Evolutionary conservation across 2,888 invertebrate species (phyloP), one percentile per base, ranked within the genome.

Genomic region (Nemotelus nigrinus): DNA sequence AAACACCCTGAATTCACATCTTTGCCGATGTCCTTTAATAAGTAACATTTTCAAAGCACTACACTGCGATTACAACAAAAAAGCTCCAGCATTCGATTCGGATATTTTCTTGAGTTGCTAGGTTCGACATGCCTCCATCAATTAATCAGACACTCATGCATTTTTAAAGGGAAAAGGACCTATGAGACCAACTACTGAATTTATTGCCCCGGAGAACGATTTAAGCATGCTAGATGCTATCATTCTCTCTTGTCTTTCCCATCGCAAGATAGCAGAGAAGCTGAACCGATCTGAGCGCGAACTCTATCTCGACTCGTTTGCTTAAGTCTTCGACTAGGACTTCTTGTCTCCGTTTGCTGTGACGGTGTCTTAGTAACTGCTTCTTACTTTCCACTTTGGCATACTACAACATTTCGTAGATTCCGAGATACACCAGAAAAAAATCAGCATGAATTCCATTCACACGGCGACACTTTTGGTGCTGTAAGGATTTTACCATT

Each of bases 111-210:
- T 50, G 50, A 7, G 8, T 50, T 8, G 5, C 25, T 8, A 50
- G 63, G 41, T 25, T 25, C 43, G 25, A 25, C 25, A 25, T 25
- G 39, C 41, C 43, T 3, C 39, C 63, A 63, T 63, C 63, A 63
- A 63, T 63, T 25, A 63, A 63, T 63, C 63, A 63, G 63, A 41
- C 5, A 8, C 63, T 63, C 63, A 63, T 63, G 63, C 63, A 63
- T 63, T 63, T 63, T 63, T 63, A 39, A 63, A 43, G 41, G 3
- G 7, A 63, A 63, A 63, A 63, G 63, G 63, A 41, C 63, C 63
- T 63, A 10, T 41, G 63, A 63, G 63, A 63, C 8, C 41, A 63
- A 41, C 63, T 7, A 63, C 63, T 10, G 63, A 63, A 63, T 63
- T 63, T 63, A 63, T 63, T 39, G 63, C 63, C 63, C 63, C 41